Evolutionary conservation across 2,797 vertebrate species (phyloP).

Genomic region (Crenuchus spilurus): DNA sequence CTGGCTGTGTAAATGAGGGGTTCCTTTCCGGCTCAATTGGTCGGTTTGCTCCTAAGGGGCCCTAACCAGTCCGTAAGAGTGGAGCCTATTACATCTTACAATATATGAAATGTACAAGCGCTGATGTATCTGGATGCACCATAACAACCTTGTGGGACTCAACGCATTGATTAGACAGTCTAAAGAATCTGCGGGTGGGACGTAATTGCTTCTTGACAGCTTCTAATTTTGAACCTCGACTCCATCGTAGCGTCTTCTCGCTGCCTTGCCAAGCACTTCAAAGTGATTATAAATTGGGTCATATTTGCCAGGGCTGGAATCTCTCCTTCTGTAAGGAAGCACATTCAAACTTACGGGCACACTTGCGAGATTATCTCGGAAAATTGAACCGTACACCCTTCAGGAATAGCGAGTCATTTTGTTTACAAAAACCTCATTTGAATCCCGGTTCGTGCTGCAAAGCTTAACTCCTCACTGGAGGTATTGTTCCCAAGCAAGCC

Average conservation of each 20-base stretch:
- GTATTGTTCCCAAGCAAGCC: constrained; percentile 23
- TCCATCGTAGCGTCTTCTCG: constrained; percentile 35
- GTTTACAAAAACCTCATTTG: constrained; percentile 41
- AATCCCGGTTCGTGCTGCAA: constrained; percentile 18
- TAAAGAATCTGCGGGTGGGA: not conserved
- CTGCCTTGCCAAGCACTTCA: constrained; percentile 45
- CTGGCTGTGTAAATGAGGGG: constrained; percentile 1
- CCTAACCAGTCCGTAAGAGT: not conserved
- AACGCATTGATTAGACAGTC: constrained; percentile 33
- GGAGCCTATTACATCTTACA: constrained; percentile 1
- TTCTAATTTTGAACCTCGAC: constrained; percentile 33
- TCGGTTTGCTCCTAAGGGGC: not conserved
- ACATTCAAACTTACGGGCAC: constrained; percentile 39
- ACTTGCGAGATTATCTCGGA: constrained; percentile 43
- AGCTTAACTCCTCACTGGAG: constrained; percentile 15
- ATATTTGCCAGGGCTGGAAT: constrained; percentile 57
- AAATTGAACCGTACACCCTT: constrained; percentile 42
- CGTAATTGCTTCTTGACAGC: constrained; percentile 43
- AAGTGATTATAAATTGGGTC: constrained; percentile 55
- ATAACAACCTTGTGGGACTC: constrained; percentile 5
- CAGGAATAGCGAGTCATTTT: constrained; percentile 42
- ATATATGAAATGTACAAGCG: not conserved
- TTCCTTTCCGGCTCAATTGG: not conserved
- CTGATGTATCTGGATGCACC: constrained; percentile 4
- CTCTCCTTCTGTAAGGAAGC: constrained; percentile 29